phyloP scores from a whole-genome alignment of 1,140 invertebrate species.

The Gryon sp. region DNA sequence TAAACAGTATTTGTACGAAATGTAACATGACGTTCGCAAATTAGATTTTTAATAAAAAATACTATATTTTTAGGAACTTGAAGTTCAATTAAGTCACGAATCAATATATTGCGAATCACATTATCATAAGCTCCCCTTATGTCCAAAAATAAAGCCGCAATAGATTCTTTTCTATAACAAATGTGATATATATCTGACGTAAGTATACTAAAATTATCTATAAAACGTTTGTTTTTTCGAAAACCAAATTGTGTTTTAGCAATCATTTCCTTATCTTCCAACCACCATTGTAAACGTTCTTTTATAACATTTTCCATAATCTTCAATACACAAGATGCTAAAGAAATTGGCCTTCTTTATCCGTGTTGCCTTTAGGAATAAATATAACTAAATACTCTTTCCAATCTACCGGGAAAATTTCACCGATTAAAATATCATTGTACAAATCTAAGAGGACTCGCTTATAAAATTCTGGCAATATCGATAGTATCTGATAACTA shows the following conservation, averaged over 20 bases:
- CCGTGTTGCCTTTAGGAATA: constrained; percentile 37
- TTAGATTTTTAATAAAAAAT: constrained; percentile 13
- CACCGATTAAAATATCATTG: constrained; percentile 29
- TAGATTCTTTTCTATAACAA: too few relatives aligned
- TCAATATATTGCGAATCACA: constrained; percentile 24
- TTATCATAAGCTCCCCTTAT: constrained; percentile 24
- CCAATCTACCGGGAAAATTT: constrained; percentile 33
- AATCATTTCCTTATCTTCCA: neutral
- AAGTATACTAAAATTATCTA: too few relatives aligned
- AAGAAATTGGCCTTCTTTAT: constrained; percentile 34
- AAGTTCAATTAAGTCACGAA: constrained; percentile 17
- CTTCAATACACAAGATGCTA: constrained; percentile 31
- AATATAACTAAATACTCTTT: constrained; percentile 35
- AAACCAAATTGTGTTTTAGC: too few relatives aligned
- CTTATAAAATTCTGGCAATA: constrained; percentile 15
- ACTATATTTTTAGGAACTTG: constrained; percentile 19
- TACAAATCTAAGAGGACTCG: constrained; percentile 19
- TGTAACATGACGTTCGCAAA: neutral
- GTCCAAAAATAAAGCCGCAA: too few relatives aligned
- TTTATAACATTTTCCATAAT: constrained; percentile 23
- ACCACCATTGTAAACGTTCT: constrained; percentile 30
- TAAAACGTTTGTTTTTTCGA: too few relatives aligned
- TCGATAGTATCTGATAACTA: constrained; percentile 19
- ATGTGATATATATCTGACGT: too few relatives aligned
- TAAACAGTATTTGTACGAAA: neutral